A percentile compares a stretch with the other conserved stretches of the same genome.
phyloP scores from a whole-genome alignment of 64 coral and sea anemone genomes.

The Platygyra sinensis region DNA sequence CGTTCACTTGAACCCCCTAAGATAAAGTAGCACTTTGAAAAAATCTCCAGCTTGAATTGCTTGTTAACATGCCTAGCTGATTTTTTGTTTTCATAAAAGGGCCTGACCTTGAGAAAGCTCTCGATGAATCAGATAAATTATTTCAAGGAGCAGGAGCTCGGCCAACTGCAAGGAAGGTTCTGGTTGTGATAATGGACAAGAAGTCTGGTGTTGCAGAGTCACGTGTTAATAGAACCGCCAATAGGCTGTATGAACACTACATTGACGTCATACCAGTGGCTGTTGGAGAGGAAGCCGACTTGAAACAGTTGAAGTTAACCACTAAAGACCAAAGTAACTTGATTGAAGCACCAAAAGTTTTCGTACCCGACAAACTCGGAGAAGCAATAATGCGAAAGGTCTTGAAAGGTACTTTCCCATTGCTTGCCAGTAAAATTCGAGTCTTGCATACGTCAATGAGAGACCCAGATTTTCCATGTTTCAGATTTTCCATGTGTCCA shows the following conservation, averaged over 20 bases:
- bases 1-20: too few species aligned
- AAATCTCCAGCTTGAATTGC: too few species aligned
- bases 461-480: too few species aligned
- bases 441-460: too few species aligned
- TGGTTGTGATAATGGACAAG: constrained; percentile 79
- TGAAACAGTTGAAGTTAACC: constrained; percentile 32
- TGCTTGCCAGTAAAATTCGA: background rate
- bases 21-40: too few species aligned
- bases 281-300: constrained; percentile 60
- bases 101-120: constrained; percentile 31
- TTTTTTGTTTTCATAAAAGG: background rate
- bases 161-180: constrained; percentile 11
- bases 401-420: constrained; percentile 39
- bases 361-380: constrained; percentile 57
- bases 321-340: constrained; percentile 65
- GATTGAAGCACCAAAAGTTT: constrained; percentile 53
- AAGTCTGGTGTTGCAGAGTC: constrained; percentile 53
- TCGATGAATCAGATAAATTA: constrained; percentile 6
- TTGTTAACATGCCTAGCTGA: background rate
- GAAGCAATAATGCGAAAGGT: constrained; percentile 61
- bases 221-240: constrained; percentile 31
- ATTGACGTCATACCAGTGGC: constrained; percentile 79
- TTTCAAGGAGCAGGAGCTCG: constrained; percentile 32
- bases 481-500: too few species aligned
- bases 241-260: constrained; percentile 22